Conservation (phyloP, 1,140 invertebrate species). For the Lutraria rhynchaena region DNA sequence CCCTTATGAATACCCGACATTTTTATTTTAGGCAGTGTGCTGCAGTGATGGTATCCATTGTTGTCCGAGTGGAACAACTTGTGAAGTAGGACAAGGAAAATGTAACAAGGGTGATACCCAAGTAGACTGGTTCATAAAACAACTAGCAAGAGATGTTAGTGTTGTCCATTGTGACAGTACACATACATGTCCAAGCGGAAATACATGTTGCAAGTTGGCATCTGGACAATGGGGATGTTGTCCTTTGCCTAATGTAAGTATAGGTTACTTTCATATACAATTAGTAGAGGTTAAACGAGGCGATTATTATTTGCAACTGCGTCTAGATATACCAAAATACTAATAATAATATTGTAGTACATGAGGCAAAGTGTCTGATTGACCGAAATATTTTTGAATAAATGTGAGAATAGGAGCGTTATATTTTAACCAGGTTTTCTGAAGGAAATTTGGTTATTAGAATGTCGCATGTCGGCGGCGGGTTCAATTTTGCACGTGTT, state of each 20-base stretch:
- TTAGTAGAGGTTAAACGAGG: too few relatives aligned
- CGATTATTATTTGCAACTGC: too few relatives aligned
- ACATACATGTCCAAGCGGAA: conserved; percentile 74
- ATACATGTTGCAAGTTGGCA: conserved; percentile 80
- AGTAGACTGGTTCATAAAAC: conserved; percentile 59
- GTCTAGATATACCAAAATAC: too few relatives aligned
- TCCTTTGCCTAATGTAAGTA: conserved; percentile 45
- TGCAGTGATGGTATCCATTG: conserved; percentile 77
- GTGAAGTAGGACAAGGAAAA: conserved; percentile 67
- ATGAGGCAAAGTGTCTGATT: too few relatives aligned
- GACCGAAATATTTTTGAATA: too few relatives aligned
- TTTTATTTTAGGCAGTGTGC: conserved; percentile 72
- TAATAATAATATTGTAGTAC: too few relatives aligned
- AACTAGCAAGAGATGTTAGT: conserved; percentile 25
- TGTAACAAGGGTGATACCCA: conserved; percentile 41
- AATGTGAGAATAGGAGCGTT: too few relatives aligned
- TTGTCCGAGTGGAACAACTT: conserved; percentile 74
- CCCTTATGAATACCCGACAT: too few relatives aligned
- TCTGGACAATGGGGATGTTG: conserved; percentile 78
- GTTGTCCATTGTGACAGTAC: conserved; percentile 67
- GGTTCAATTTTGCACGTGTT: too few relatives aligned
- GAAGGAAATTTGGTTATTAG: too few relatives aligned
- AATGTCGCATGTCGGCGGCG: too few relatives aligned
- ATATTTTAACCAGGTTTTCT: too few relatives aligned
- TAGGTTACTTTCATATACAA: conserved; percentile 12